A percentile compares a stretch with the other conserved stretches of the same genome.
Evolutionary conservation across 2,113 vertebrate species (phyloP).

Genomic region (Calyptommatus sinebrachiatus): DNA sequence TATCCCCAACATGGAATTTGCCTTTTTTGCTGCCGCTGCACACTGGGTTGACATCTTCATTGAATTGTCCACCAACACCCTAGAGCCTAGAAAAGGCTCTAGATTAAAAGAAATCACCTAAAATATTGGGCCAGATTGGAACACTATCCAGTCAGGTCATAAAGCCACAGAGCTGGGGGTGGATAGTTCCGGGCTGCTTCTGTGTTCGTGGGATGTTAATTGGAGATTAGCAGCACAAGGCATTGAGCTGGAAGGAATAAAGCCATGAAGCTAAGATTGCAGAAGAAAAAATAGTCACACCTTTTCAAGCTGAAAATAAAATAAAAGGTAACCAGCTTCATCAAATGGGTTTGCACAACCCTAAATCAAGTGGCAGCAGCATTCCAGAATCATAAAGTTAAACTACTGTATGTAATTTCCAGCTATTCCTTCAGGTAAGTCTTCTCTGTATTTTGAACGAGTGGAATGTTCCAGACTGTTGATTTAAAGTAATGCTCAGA

Average conservation of each 20-base stretch:
- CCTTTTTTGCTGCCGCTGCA: no score
- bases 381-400: not conserved
- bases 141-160: slow-evolving; percentile 35
- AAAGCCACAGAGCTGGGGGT: slow-evolving; percentile 50
- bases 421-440: not conserved
- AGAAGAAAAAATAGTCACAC: slow-evolving; percentile 34
- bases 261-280: slow-evolving; percentile 19
- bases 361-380: not conserved
- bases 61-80: no score
- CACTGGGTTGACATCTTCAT: no score
- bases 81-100: slow-evolving; percentile 43
- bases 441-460: not conserved
- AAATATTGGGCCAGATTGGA: slow-evolving; percentile 62
- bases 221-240: slow-evolving; percentile 53
- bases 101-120: slow-evolving; percentile 62
- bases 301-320: not conserved
- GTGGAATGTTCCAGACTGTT: slow-evolving; percentile 23
- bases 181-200: slow-evolving; percentile 51
- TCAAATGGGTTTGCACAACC: not conserved
- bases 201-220: slow-evolving; percentile 58
- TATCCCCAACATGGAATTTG: no score
- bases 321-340: slow-evolving; percentile 11
- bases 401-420: accelerated
- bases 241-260: slow-evolving; percentile 44
- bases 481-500: not conserved